phyloP scores from a whole-genome alignment of 2,888 invertebrate species.

The Mechanitis messenoides region DNA sequence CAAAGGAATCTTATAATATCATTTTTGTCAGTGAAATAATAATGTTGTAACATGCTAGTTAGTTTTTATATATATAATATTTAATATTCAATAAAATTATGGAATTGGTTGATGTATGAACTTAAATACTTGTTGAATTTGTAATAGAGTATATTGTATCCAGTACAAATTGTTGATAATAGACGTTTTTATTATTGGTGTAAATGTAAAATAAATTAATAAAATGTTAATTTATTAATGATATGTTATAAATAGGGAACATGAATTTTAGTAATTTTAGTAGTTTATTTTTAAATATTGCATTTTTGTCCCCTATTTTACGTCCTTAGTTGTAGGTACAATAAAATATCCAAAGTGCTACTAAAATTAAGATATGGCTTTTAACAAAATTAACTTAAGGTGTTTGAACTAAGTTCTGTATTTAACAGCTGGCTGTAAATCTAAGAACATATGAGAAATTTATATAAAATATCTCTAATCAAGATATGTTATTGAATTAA shows the following conservation, averaged over 20 bases:
- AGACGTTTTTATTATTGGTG: too few species aligned
- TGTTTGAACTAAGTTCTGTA: background rate
- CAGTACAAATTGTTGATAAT: constrained; percentile 44
- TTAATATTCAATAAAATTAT: constrained; percentile 6
- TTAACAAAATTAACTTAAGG: background rate
- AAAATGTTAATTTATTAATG: too few species aligned
- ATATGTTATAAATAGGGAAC: too few species aligned
- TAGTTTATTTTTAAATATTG: constrained; percentile 5
- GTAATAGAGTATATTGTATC: constrained; percentile 42
- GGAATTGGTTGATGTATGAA: constrained; percentile 20
- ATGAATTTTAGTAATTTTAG: too few species aligned
- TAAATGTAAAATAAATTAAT: too few species aligned
- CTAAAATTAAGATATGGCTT: constrained; percentile 28
- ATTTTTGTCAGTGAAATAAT: too few species aligned
- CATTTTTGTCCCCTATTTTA: constrained; percentile 17
- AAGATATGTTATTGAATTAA: too few species aligned
- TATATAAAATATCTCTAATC: too few species aligned
- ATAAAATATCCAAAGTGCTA: constrained; percentile 39
- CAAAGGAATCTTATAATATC: too few species aligned
- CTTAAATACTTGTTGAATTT: constrained; percentile 32
- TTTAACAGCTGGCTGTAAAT: background rate
- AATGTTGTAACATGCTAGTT: too few species aligned
- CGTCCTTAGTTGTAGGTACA: constrained; percentile 30
- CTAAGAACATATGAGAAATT: too few species aligned
- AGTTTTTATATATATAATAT: background rate